Percentiles rank a stretch among this genome's conserved stretches.
Evolutionary conservation across 2,113 vertebrate genomes (phyloP).

Genomic region (Cacatua alba): DNA sequence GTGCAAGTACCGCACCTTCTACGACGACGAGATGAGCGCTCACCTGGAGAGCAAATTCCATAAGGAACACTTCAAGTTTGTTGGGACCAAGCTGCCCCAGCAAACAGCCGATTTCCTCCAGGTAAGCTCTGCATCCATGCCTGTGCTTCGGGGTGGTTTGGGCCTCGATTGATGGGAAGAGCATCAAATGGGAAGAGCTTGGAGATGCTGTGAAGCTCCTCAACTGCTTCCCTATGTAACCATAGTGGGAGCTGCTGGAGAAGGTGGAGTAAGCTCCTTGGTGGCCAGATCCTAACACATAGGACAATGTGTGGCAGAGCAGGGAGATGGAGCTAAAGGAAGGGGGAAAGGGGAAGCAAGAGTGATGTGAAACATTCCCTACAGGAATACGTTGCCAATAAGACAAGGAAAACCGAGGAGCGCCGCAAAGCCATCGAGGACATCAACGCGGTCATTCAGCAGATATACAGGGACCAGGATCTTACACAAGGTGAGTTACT

Average conservation of each 20-base stretch:
- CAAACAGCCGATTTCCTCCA: constrained; percentile 92
- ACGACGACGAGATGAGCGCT: constrained; percentile 87
- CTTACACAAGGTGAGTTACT: constrained; percentile 82
- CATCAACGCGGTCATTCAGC: constrained; percentile 87
- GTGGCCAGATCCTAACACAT: neutral
- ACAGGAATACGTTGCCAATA: constrained; percentile 91
- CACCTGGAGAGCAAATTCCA: constrained; percentile 94
- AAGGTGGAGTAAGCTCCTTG: neutral
- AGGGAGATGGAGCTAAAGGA: neutral
- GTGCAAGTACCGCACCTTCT: constrained; percentile 93
- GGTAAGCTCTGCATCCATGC: constrained; percentile 54
- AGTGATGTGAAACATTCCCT: neutral
- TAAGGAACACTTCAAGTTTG: constrained; percentile 90
- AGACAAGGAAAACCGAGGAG: constrained; percentile 87
- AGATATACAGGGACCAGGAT: constrained; percentile 91
- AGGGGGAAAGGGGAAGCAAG: no score
- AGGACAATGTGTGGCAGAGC: rapidly evolving
- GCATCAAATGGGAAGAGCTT: no score
- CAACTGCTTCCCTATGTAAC: neutral
- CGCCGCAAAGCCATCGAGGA: constrained; percentile 84
- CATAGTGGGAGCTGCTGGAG: no score
- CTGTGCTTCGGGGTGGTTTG: neutral
- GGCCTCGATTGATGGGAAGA: neutral
- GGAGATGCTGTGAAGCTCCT: neutral
- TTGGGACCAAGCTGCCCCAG: constrained; percentile 87